Conservation (phyloP, 2,113 vertebrate species). For the Lynx canadensis region DNA sequence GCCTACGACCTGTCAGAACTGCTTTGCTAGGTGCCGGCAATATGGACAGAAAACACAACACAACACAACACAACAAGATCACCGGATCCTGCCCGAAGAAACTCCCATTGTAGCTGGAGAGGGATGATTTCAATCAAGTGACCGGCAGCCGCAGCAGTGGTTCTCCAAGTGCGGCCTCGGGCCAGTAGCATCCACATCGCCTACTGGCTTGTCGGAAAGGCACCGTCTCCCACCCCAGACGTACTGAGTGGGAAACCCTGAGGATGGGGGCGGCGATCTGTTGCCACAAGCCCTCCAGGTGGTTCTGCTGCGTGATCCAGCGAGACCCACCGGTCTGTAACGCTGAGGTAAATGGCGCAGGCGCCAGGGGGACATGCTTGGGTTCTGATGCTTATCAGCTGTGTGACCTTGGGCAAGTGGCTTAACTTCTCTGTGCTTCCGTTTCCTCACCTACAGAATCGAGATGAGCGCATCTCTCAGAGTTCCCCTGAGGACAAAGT, state of each 20-base stretch:
- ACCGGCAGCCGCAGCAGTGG: background rate
- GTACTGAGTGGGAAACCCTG: background rate
- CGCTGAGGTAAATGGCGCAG: background rate
- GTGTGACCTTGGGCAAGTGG: background rate
- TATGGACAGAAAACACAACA: background rate
- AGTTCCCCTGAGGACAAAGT: background rate
- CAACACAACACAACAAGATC: background rate
- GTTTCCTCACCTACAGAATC: background rate
- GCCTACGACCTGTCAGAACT: background rate
- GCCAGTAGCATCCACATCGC: background rate
- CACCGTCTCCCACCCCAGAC: background rate
- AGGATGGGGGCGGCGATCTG: background rate
- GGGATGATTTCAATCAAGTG: background rate
- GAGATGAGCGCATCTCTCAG: background rate
- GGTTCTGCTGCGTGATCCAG: background rate
- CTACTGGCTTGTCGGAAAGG: background rate
- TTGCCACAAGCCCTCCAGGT: background rate
- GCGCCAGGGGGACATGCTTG: background rate
- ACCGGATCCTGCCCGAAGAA: background rate
- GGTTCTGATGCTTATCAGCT: background rate
- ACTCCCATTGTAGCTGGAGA: background rate
- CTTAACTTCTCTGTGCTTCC: constrained; percentile 3
- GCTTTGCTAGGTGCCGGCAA: background rate
- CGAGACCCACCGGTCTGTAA: background rate
- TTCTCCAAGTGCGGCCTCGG: background rate